A percentile compares a stretch with the other conserved stretches of the same genome.
Evolutionary conservation across 2,888 invertebrate genomes (phyloP).

Genomic region (Lasioglossum leucozonium): DNA sequence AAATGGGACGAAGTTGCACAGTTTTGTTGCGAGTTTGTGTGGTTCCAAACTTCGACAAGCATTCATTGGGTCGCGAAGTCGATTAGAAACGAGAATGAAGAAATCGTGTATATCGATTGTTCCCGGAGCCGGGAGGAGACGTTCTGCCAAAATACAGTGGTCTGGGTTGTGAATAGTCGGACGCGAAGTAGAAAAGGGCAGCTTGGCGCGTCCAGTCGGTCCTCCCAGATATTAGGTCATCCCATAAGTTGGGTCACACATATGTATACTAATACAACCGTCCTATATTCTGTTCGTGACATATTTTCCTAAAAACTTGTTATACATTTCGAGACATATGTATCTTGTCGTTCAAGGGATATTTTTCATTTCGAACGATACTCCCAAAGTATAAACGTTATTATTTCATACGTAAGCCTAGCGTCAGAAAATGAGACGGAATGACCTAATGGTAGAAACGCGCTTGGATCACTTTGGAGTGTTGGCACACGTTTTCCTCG

Average conservation of each 20-base stretch:
- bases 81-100: neutral
- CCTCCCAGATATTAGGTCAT: slow-evolving; percentile 31
- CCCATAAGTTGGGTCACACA: neutral
- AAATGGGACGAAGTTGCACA: neutral
- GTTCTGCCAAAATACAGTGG: slow-evolving; percentile 18
- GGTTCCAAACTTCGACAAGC: neutral
- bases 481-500: slow-evolving; percentile 39
- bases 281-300: neutral
- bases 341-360: no score
- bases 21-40: neutral
- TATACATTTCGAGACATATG: neutral
- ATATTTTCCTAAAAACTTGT: neutral
- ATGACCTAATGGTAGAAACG: slow-evolving; percentile 3
- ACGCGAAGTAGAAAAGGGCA: slow-evolving; percentile 7
- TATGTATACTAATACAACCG: neutral
- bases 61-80: neutral
- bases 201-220: slow-evolving; percentile 38
- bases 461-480: slow-evolving; percentile 14
- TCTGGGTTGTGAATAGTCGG: neutral
- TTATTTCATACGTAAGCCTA: neutral
- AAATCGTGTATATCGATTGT: neutral
- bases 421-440: no score
- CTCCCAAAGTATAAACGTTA: neutral
- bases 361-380: no score
- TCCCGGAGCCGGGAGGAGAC: neutral